Percentiles rank a stretch among this genome's conserved stretches.
phyloP scores from a whole-genome alignment of 2,797 vertebrate species.

The Cossypha niveicapilla region DNA sequence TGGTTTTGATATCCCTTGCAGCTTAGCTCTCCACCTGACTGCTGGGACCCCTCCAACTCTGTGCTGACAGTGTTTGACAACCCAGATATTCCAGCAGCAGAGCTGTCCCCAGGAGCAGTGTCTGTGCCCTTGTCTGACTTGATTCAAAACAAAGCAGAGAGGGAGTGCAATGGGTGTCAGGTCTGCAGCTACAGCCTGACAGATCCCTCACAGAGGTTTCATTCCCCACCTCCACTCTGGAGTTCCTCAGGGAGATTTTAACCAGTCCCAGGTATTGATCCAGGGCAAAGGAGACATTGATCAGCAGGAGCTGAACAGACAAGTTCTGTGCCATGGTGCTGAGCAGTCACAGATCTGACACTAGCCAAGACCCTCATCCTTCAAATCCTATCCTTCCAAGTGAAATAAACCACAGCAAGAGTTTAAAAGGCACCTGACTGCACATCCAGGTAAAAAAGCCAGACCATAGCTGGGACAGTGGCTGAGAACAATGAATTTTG shows the following conservation, averaged over 20 bases:
- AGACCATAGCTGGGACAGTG: not conserved
- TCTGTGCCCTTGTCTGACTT: not conserved
- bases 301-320: not conserved
- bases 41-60: not conserved
- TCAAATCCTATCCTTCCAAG: not conserved
- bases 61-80: not conserved
- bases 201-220: not conserved
- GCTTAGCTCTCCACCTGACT: not conserved
- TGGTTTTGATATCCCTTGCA: not conserved
- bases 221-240: not conserved
- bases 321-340: not conserved
- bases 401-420: not conserved
- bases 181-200: not conserved
- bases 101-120: not conserved
- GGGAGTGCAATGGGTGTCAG: not conserved
- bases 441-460: not conserved
- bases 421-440: not conserved
- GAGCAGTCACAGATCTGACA: not conserved
- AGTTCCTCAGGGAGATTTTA: not conserved
- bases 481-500: not conserved
- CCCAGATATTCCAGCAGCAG: not conserved
- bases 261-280: not conserved
- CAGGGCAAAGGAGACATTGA: not conserved
- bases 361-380: rapidly evolving
- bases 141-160: not conserved